A percentile compares a stretch with the other conserved stretches of the same genome.
Conservation (phyloP, 2,797 vertebrate genomes). For the Luscinia megarhynchos region DNA sequence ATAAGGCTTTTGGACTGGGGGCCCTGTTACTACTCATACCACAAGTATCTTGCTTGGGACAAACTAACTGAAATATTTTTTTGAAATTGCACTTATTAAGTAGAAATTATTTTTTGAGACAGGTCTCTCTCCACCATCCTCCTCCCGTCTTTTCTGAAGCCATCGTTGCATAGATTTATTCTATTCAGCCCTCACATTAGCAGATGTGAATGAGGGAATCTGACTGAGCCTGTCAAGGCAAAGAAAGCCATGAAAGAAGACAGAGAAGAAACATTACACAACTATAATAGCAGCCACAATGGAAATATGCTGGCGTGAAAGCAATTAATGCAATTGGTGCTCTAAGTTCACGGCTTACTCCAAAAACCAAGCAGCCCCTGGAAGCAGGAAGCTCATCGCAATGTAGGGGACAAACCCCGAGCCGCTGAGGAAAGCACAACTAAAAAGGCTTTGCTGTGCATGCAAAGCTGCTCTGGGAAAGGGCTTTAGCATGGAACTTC, state of each 20-base stretch:
- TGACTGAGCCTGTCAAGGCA: conserved; percentile 74
- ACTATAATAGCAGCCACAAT: conserved; percentile 63
- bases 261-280: conserved; percentile 68
- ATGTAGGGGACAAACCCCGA: not conserved
- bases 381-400: not conserved
- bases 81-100: conserved; percentile 60
- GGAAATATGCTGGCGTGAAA: conserved; percentile 68
- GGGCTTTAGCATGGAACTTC: not conserved
- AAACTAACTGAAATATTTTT: conserved; percentile 42
- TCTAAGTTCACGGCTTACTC: conserved; percentile 57
- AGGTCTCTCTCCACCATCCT: not conserved
- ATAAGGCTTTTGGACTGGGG: not conserved
- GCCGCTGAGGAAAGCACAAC: not conserved
- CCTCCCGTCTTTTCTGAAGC: conserved; percentile 56
- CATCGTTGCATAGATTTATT: conserved; percentile 75
- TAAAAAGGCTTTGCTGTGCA: conserved; percentile 4
- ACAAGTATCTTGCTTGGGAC: conserved; percentile 28
- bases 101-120: conserved; percentile 67
- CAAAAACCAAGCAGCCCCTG: conserved; percentile 38
- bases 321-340: conserved; percentile 62
- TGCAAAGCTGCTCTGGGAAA: not conserved
- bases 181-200: conserved; percentile 75
- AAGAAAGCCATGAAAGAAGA: conserved; percentile 69
- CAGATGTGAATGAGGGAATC: conserved; percentile 77
- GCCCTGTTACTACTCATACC: not conserved